Percentiles rank a stretch among this genome's conserved stretches.
Evolutionary conservation across 2,797 vertebrate species (phyloP).

Genomic region (Clarias laeviceps): DNA sequence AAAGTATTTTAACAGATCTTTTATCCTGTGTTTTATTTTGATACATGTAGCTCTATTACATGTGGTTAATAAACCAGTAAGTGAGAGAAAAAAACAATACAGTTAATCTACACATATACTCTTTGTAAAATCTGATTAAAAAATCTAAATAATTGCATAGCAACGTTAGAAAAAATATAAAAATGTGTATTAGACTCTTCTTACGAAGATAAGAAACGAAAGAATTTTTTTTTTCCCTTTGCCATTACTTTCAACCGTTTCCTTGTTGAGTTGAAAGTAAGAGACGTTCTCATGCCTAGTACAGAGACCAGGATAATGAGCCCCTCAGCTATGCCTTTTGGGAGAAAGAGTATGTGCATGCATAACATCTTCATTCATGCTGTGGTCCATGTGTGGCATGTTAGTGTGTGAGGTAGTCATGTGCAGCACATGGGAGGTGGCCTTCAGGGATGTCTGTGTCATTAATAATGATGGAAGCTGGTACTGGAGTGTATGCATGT

Average conservation of each 20-base stretch:
- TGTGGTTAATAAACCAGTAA: not conserved
- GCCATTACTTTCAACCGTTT: conserved; percentile 41
- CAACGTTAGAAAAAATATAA: not conserved
- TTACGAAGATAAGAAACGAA: conserved; percentile 31
- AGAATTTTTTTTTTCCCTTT: conserved; percentile 48
- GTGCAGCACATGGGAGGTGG: conserved; percentile 34
- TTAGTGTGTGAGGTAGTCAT: conserved; percentile 37
- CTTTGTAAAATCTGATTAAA: conserved; percentile 28
- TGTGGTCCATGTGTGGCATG: conserved; percentile 41
- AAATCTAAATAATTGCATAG: not conserved
- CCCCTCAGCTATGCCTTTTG: conserved; percentile 64
- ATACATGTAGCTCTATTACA: not conserved
- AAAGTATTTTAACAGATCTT: not conserved
- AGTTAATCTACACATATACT: conserved; percentile 5
- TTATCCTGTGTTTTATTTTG: not conserved
- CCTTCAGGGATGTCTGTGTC: conserved; percentile 44
- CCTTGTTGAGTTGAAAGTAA: conserved; percentile 61
- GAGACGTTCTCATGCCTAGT: conserved; percentile 56
- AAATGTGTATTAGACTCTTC: conserved; percentile 12
- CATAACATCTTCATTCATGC: conserved; percentile 51
- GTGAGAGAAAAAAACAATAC: not conserved
- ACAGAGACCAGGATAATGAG: conserved; percentile 63
- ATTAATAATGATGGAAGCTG: conserved; percentile 48
- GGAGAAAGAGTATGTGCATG: conserved; percentile 48
- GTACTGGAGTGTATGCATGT: conserved; percentile 31